Evolutionary conservation across 2,888 invertebrate genomes (phyloP).

Genomic region (Luperina testacea): DNA sequence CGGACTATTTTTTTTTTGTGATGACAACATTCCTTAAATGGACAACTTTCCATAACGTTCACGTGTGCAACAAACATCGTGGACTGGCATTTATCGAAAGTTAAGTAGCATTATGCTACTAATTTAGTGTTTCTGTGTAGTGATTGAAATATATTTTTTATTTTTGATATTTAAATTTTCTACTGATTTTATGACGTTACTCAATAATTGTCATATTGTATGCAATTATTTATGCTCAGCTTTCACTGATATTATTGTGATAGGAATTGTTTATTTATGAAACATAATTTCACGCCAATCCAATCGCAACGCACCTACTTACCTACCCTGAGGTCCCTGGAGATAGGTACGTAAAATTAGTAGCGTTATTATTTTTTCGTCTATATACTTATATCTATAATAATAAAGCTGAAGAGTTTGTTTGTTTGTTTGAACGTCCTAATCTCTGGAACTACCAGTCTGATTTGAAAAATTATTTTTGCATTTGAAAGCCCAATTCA

Average conservation of each 20-base stretch:
- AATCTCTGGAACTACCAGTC: too few species aligned
- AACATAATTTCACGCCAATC: background rate
- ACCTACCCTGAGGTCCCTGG: background rate
- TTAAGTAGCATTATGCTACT: too few species aligned
- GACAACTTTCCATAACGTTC: conserved; percentile 72
- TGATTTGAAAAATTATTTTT: too few species aligned
- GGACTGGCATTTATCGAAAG: conserved; percentile 54
- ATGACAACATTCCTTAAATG: conserved; percentile 73
- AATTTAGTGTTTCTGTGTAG: background rate
- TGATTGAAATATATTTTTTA: conserved; percentile 26
- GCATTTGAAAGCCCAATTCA: background rate
- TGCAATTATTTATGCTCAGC: conserved; percentile 5
- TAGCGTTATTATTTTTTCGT: too few species aligned
- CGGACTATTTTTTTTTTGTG: conserved; percentile 61
- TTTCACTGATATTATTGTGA: conserved; percentile 2
- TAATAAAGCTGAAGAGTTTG: background rate
- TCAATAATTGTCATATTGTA: background rate
- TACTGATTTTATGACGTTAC: background rate
- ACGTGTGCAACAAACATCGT: conserved; percentile 28
- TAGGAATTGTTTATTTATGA: conserved; percentile 14
- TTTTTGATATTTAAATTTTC: too few species aligned
- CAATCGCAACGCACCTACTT: too few species aligned
- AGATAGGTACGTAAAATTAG: too few species aligned
- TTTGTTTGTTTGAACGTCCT: too few species aligned
- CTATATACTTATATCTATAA: background rate